Evolutionary conservation across 1,140 invertebrate genomes (phyloP), one percentile per base, ranked within the genome.

Genomic region (Leguminivora glycinivorella): DNA sequence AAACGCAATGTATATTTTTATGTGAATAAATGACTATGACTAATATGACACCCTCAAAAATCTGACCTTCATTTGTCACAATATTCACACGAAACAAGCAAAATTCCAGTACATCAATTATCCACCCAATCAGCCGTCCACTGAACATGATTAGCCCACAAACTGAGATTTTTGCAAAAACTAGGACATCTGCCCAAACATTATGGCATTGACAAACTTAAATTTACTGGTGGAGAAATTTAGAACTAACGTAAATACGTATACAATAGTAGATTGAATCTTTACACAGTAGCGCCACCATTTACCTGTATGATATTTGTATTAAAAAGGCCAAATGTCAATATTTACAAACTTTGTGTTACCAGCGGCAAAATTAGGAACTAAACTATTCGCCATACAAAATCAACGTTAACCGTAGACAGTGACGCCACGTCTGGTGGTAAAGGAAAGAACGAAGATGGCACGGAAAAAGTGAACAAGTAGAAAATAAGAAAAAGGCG

Each of bases 401-500:
- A 22, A 52, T 22, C 2, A 19, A 52, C 9, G 7, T 9, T 52
- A 10, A 6, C 1, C 17, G 22, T n/a, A 52, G 47, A 52, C 19
- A 52, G 47, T 52, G 47, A 9, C 47, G 19, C 47, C 47, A 22
- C 47, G 19, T 5, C 14, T 22, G 22, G 17, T 19, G 19, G 47
- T 52, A 52, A 17, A 12, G 10, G 34, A 38, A 10, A 34, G 31
- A 38, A 2, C 22, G 69, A 52, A 69, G n/a, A 29, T 31, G 22
- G 24, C 40, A 40, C 12, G 26, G 43, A 29, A 56, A 68, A 68
- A 52, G 40, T 60, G 12, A 68, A 56, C 74, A 77, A 74, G 60
- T 74, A 66, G 68, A 79, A 82, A 81, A 79, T 71, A 76, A 82
- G 74, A 80, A 84, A 82, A 84, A 81, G 73, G 81, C 78, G 81